phyloP scores from a whole-genome alignment of 2,797 vertebrate species.

The Coluber constrictor region DNA sequence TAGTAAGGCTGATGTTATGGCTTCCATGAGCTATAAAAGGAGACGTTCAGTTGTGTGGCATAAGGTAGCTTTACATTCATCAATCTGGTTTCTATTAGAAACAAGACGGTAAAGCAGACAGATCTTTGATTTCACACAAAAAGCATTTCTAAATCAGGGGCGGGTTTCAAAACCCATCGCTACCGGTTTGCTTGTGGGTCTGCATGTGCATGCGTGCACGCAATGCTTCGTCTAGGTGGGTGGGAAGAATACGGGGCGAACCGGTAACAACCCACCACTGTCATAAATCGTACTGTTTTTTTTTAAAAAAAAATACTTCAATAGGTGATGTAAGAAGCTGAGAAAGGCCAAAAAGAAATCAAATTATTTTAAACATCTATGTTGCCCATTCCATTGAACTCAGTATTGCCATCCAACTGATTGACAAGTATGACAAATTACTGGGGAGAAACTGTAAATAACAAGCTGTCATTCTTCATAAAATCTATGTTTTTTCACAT shows the following conservation, averaged over 20 bases:
- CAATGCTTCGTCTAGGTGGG: too few relatives aligned
- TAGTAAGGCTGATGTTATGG: too few relatives aligned
- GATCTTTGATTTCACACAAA: neutral
- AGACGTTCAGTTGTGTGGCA: neutral
- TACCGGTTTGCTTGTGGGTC: too few relatives aligned
- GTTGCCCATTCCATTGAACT: conserved; percentile 10
- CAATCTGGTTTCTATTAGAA: neutral
- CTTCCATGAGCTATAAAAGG: too few relatives aligned
- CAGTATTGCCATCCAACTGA: neutral
- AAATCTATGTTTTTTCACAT: conserved; percentile 33
- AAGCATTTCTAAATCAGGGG: neutral
- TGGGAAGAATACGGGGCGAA: too few relatives aligned
- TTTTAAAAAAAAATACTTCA: neutral
- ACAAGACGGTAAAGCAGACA: neutral
- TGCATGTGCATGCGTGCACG: rapidly evolving
- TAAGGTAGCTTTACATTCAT: neutral
- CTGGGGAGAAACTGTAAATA: neutral
- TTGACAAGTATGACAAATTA: conserved; percentile 36
- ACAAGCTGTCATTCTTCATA: conserved; percentile 33
- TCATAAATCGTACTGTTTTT: neutral
- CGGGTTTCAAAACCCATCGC: too few relatives aligned
- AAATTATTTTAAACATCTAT: neutral
- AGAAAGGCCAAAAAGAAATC: neutral
- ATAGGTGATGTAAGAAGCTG: neutral
- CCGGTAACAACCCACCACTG: too few relatives aligned